Percentiles rank a stretch among this genome's conserved stretches.
These are phyloP conservation scores for Oceanites oceanicus DNA, from an alignment of 2,113 vertebrate genomes.

Conservation along the genomic window DNA sequence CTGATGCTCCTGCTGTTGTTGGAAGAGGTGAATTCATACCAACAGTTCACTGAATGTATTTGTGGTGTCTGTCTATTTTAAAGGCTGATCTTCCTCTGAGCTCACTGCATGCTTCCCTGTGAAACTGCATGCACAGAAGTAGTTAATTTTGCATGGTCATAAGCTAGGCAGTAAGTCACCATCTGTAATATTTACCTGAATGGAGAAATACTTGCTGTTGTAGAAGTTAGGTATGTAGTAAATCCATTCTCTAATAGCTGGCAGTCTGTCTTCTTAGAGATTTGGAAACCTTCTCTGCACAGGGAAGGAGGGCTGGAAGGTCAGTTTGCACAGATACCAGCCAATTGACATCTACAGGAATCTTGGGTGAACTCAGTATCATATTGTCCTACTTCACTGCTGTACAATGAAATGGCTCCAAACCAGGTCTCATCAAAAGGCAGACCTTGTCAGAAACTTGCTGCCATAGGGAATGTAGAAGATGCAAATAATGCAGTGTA, in stretches of 20 bases:
- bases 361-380: rapidly evolving
- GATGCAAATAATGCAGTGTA: not conserved
- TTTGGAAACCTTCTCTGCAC: not conserved
- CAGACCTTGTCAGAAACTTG: not conserved
- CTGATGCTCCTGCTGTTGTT: not conserved
- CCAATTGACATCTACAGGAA: not conserved
- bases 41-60: not conserved
- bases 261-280: not conserved
- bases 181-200: not conserved
- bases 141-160: not conserved
- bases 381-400: not conserved
- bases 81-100: not conserved
- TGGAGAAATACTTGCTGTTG: not conserved
- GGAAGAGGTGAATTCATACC: not conserved
- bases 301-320: not conserved
- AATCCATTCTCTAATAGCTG: not conserved
- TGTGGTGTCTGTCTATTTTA: not conserved
- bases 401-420: not conserved
- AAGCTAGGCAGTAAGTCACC: not conserved
- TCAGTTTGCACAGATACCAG: not conserved
- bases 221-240: not conserved
- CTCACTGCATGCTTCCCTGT: not conserved
- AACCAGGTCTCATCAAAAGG: not conserved
- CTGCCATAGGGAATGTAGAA: not conserved
- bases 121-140: not conserved